Base-by-base conservation (phyloP, 2,113 vertebrate genomes). In the Ammodytes marinus region DNA sequence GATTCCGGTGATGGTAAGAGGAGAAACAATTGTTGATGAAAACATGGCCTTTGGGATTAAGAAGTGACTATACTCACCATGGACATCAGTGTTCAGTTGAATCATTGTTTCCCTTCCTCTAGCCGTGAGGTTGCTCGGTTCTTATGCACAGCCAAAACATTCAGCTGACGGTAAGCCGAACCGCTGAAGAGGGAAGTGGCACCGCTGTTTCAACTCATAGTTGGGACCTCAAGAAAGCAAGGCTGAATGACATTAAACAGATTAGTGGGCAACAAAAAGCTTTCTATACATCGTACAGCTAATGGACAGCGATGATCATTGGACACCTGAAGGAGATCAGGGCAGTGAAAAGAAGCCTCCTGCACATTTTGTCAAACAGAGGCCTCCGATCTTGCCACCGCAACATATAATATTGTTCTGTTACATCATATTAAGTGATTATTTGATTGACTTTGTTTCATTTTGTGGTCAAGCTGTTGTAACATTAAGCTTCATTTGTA, bases 401-500 rank as follows among this genome's bases (percentile, higher is more conserved):
- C 65, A 46, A n/a, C 43, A 61, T 7, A 60, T 73, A 47, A 45
- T 69, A 65, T 71, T 50, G 54, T 54, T 68, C 43, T 77, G 57
- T 82, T 61, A 77, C 19, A 46, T 37, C 63, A 67, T 83, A 54
- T 69, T 47, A 27, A 55, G 77, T 82, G 65, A 66, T 68, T n/a
- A 40, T 83, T 82, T 73, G 47, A 82, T 47, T 63, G 45, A n/a
- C 74, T 78, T 72, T 47, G 47, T 84, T 68, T 64, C n/a, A 59
- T 10, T 74, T 80, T 90, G 77, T n/a, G 4, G 37, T 90, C 52
- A 46, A 76, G 66, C 69, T 89, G 46, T 69, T 77, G 65, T 86
- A 66, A 17, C 53, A 53, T 65, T 3, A 57, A 71, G 60, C 74
- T 73, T 71, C 17, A 66, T 14, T 73, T 68, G 66, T 65, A 59